Percentiles rank a stretch among this genome's conserved stretches.
phyloP scores from a whole-genome alignment of 2,888 invertebrate species.

The Myopa tessellatipennis region DNA sequence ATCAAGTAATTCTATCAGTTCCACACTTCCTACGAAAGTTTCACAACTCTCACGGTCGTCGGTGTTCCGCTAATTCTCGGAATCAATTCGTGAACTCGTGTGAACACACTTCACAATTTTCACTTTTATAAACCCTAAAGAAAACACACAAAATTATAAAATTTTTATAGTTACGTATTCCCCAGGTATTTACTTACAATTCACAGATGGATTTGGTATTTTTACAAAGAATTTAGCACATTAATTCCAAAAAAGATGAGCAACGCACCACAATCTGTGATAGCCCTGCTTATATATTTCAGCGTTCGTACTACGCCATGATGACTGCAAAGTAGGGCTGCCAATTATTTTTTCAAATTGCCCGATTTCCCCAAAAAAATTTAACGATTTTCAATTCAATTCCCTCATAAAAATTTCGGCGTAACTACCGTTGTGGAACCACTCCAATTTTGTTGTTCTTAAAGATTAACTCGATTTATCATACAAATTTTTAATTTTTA shows the following conservation, averaged over 20 bases:
- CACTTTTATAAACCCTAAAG: conserved; percentile 26
- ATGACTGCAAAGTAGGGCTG: too few species aligned
- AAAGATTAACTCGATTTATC: too few species aligned
- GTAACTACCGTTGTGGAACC: too few species aligned
- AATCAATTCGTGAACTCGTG: conserved; percentile 34
- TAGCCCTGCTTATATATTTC: too few species aligned
- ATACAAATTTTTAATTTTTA: too few species aligned
- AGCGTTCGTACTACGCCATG: too few species aligned
- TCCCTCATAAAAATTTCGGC: too few species aligned
- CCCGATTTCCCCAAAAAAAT: too few species aligned
- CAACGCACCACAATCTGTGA: conserved; percentile 25
- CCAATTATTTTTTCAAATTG: too few species aligned
- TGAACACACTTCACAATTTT: conserved; percentile 30
- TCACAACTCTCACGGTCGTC: background rate
- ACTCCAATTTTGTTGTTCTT: too few species aligned
- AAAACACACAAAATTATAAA: conserved; percentile 35
- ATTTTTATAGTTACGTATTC: conserved; percentile 39
- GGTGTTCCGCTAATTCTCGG: conserved; percentile 14
- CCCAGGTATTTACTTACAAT: conserved; percentile 25
- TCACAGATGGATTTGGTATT: conserved; percentile 37
- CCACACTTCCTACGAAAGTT: conserved; percentile 5
- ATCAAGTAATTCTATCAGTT: background rate
- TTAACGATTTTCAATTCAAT: too few species aligned
- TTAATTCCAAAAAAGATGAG: conserved; percentile 31
- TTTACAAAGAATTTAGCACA: conserved; percentile 36